Conservation (phyloP, 2,797 vertebrate species). For the Enoplosus armatus region DNA sequence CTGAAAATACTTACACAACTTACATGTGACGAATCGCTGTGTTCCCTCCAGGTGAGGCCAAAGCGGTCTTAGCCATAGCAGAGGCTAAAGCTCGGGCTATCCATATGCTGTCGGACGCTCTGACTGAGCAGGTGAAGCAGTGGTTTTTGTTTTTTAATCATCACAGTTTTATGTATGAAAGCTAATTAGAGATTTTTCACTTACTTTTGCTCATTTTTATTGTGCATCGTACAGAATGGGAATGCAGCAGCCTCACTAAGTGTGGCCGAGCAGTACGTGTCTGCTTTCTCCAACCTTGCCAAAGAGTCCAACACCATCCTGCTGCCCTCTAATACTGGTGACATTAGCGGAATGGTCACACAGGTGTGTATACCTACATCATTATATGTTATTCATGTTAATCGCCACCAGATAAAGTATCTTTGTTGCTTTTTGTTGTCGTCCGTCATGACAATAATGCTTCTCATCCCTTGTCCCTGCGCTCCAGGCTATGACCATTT, state of each 20-base stretch:
- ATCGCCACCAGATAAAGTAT: background rate
- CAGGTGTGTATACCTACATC: slow-evolving; percentile 85
- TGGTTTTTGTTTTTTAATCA: background rate
- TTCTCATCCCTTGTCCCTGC: background rate
- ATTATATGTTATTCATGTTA: background rate
- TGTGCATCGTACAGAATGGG: slow-evolving; percentile 86
- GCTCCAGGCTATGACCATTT: slow-evolving; percentile 81
- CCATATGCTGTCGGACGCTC: slow-evolving; percentile 88
- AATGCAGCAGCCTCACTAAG: slow-evolving; percentile 91
- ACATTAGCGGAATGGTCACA: slow-evolving; percentile 93
- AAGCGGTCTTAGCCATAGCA: slow-evolving; percentile 92
- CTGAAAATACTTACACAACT: background rate
- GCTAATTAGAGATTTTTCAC: too few relatives aligned
- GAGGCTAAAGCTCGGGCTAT: slow-evolving; percentile 95
- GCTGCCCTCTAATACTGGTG: slow-evolving; percentile 90
- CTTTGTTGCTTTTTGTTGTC: background rate
- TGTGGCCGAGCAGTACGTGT: slow-evolving; percentile 95
- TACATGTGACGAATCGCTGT: background rate
- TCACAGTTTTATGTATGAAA: background rate
- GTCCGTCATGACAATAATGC: background rate
- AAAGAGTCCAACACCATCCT: slow-evolving; percentile 96
- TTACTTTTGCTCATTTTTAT: background rate
- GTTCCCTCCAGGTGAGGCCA: slow-evolving; percentile 90
- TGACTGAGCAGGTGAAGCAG: slow-evolving; percentile 88
- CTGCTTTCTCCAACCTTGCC: slow-evolving; percentile 94